Evolutionary conservation across 35 echinoderm and acorn worm species (phyloP), one percentile per base, ranked within the genome.

Genomic region (Lytechinus pictus): DNA sequence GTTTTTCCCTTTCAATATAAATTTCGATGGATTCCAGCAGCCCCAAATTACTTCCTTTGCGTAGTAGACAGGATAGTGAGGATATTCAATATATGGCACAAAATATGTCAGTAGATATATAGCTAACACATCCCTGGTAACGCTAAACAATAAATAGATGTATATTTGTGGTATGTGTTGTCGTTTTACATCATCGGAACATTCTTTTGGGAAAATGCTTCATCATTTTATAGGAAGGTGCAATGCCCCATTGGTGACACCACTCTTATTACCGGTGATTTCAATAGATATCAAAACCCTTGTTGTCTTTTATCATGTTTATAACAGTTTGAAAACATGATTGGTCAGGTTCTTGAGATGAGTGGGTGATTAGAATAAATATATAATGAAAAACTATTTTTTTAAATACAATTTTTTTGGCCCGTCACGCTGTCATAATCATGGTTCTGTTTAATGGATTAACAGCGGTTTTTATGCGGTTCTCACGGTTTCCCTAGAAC

Each of bases 31-130:
- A 24, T 79, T 79, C 66, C 66, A 79, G 19, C 66, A 24, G 66
- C 66, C 66, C 66, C 16, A 79, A 79, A 79, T 79, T 79, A 79
- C 66, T 79, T 79, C 66, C 66, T 79, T 24, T 79, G 66, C 66
- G 66, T 79, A 79, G n/a, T 24, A 79, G 8, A 24, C 11, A 44
- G 33, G 56, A 66, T 66, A 16, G 61, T 21, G 56, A 9, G 56
- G 56, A 58, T 58, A 21, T 21, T 24, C 61, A 71, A 71, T 71
- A 71, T 21, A 71, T 71, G 61, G 61, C 61, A 71, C 14, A 71
- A 24, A 24, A 79, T 79, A 24, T 79, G 66, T 79, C 66, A 79
- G n/a, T n/a, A 16, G 66, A 79, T 44, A 44, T 44, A 44, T 79
- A 79, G 16, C 66, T 79, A 6, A 19, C 66, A 79, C 66, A 24